Evolutionary conservation across 2,797 vertebrate species (phyloP).

Genomic region (Gastrophryne carolinensis): DNA sequence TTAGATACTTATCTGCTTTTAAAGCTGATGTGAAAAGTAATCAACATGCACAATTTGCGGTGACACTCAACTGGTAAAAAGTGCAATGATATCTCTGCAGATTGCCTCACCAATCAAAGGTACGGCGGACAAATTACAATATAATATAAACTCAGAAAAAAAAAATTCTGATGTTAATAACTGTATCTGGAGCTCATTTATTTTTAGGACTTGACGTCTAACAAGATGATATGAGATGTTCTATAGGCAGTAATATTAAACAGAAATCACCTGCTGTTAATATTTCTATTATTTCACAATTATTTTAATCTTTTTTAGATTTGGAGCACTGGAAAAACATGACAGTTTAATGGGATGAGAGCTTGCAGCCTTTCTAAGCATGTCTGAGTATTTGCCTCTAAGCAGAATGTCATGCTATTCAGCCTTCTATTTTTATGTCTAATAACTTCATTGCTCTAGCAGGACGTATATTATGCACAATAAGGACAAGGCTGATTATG

Average conservation of each 20-base stretch:
- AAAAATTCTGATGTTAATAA: constrained; percentile 27
- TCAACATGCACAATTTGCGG: constrained; percentile 38
- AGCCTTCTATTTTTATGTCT: not conserved
- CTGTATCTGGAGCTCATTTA: constrained; percentile 19
- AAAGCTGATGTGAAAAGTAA: constrained; percentile 30
- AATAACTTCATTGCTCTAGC: not conserved
- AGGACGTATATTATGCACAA: not conserved
- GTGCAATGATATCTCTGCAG: constrained; percentile 8
- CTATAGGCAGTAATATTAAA: constrained; percentile 9
- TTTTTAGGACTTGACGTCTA: not conserved
- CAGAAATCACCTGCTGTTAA: constrained; percentile 42
- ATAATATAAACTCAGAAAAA: not conserved
- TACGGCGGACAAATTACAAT: not conserved
- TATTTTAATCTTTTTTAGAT: constrained; percentile 19
- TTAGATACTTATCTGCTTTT: constrained; percentile 19
- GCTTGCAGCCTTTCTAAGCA: not conserved
- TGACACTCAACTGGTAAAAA: constrained; percentile 9
- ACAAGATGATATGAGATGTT: constrained; percentile 10
- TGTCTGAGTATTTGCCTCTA: constrained; percentile 23
- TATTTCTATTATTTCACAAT: constrained; percentile 35
- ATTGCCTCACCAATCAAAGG: not conserved
- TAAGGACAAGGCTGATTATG: not conserved
- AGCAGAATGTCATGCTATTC: not conserved
- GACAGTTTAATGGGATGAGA: constrained; percentile 15
- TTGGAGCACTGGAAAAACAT: constrained; percentile 30